Evolutionary conservation across 2,888 invertebrate genomes (phyloP), one percentile per base, ranked within the genome.

Genomic region (Synergus gifuensis): DNA sequence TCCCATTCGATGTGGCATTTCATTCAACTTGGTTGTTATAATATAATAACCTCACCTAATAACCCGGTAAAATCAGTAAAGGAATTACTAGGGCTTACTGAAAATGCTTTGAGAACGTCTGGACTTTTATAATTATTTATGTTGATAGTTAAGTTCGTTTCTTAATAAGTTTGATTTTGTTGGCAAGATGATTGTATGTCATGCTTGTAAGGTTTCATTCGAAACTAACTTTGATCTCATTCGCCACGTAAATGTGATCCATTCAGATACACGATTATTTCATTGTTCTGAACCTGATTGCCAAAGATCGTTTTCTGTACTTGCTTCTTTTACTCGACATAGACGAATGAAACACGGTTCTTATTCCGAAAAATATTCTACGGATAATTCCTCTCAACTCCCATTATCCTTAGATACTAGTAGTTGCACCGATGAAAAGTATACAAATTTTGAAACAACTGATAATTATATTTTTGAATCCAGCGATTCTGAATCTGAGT

Each of bases 1-100:
- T 77, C 77, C 4, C n/a, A 60, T n/a, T 54, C 73, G 16, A 18
- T 80, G 36, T 79, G 77, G 79, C n/a, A 42, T 18, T 79, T 77
- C n/a, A 11, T 79, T 4, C 77, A 77, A 69, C 44, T 42, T 49
- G 77, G 36, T 14, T 16, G 36, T 14, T 77, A 69, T 42, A 8
- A 62, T 42, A 76, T 76, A 18, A 18, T 60, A 44, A 76, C 44
- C 11, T 42, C 44, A 11, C 22, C 66, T 9, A 44, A 66, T 66
- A 66, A 66, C 18, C 66, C 66, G 18, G 7, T 44, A 16, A 66
- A 44, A 18, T 18, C 42, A n/a, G 44, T 66, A 1, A 44, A 66
- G 2, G 66, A 66, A 66, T 18, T 66, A 18, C 66, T 18, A 42
- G 66, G 22, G 9, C 42, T 44, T 4, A 66, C 66, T 1, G 22